Conservation (phyloP, 2,888 invertebrate genomes). For the Theretra japonica region DNA sequence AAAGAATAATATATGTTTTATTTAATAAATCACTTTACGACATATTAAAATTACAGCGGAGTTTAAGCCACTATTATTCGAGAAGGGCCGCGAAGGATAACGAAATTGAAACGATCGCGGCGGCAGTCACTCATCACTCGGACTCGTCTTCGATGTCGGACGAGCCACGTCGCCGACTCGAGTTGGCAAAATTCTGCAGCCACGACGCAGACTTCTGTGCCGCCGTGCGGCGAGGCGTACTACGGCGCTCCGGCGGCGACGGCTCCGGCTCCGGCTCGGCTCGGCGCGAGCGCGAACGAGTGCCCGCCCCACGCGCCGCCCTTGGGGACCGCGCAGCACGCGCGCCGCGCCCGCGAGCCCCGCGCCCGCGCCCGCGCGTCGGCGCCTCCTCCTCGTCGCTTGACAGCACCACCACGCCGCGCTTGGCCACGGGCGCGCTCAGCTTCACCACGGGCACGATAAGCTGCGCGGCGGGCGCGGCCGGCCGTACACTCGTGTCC, state of each 20-base stretch:
- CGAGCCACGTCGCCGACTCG: slow-evolving; percentile 59
- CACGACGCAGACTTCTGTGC: slow-evolving; percentile 67
- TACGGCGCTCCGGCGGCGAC: slow-evolving; percentile 68
- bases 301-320: slow-evolving; percentile 43
- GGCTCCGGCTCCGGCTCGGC: slow-evolving; percentile 55
- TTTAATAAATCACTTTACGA: slow-evolving; percentile 15
- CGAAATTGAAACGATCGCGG: too few species aligned
- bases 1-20: slow-evolving; percentile 4
- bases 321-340: slow-evolving; percentile 38
- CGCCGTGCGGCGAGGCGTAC: slow-evolving; percentile 72
- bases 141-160: slow-evolving; percentile 70
- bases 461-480: slow-evolving; percentile 44
- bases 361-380: slow-evolving; percentile 40
- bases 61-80: background rate
- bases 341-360: slow-evolving; percentile 42
- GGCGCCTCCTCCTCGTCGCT: slow-evolving; percentile 61
- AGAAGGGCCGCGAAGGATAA: background rate
- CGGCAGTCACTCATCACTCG: slow-evolving; percentile 50
- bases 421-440: slow-evolving; percentile 51
- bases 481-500: slow-evolving; percentile 53
- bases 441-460: slow-evolving; percentile 49
- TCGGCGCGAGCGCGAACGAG: slow-evolving; percentile 46
- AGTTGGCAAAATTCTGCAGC: slow-evolving; percentile 61
- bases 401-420: slow-evolving; percentile 62
- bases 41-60: background rate